Evolutionary conservation across 2,113 vertebrate species (phyloP).

Genomic region (Terrapene triunguis): DNA sequence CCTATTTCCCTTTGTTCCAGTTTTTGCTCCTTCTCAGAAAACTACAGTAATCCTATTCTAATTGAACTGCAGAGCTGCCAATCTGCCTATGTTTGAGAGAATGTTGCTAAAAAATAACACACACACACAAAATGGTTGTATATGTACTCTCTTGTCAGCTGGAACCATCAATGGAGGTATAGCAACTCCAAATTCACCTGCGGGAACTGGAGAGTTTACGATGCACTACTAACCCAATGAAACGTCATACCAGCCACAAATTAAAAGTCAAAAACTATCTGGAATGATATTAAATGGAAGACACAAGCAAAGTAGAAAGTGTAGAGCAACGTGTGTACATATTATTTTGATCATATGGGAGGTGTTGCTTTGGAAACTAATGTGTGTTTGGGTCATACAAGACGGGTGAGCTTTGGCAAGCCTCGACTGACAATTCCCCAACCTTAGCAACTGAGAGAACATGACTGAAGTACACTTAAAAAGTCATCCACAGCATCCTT

Average conservation of each 20-base stretch:
- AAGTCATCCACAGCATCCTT: background rate
- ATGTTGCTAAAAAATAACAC: background rate
- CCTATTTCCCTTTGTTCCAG: background rate
- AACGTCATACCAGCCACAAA: background rate
- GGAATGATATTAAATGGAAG: background rate
- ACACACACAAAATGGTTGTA: background rate
- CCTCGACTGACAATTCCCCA: background rate
- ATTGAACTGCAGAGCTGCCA: rapidly evolving
- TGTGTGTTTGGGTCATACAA: background rate
- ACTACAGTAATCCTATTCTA: background rate
- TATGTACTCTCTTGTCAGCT: background rate
- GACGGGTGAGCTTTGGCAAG: background rate
- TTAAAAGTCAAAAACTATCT: background rate
- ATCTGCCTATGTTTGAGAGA: background rate
- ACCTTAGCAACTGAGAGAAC: background rate
- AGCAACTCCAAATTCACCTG: background rate
- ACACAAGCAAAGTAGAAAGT: background rate
- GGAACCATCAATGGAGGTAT: background rate
- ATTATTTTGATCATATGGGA: background rate
- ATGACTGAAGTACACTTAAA: background rate
- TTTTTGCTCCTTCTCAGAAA: background rate
- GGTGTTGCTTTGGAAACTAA: background rate
- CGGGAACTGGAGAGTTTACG: background rate
- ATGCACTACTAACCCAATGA: background rate
- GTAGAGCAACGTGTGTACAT: rapidly evolving